Conservation (phyloP, 2,888 invertebrate genomes). For the Tetheella fluctuosa region DNA sequence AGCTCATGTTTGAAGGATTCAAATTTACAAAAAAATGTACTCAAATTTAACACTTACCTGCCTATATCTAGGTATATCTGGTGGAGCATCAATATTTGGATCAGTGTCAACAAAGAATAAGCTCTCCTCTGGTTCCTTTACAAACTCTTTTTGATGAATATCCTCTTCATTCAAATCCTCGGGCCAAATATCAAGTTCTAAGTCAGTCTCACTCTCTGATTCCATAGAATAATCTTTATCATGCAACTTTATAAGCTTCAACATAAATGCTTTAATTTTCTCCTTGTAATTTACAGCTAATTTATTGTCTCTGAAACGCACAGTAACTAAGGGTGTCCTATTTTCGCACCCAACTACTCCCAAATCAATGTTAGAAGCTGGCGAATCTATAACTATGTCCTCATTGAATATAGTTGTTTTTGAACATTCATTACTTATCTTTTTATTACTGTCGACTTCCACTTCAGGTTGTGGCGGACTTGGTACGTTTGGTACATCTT, state of each 20-base stretch:
- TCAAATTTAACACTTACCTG: constrained; percentile 50
- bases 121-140: constrained; percentile 47
- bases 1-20: too few species aligned
- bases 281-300: constrained; percentile 73
- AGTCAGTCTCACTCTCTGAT: constrained; percentile 63
- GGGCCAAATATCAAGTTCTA: constrained; percentile 72
- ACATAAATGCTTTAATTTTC: constrained; percentile 75
- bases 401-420: constrained; percentile 63
- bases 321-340: constrained; percentile 68
- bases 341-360: constrained; percentile 71
- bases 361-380: constrained; percentile 60
- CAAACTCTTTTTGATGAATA: constrained; percentile 24
- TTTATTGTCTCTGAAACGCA: constrained; percentile 73
- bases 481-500: constrained; percentile 28
- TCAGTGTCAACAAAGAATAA: constrained; percentile 76
- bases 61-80: constrained; percentile 65
- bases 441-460: constrained; percentile 39
- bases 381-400: constrained; percentile 68
- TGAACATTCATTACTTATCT: constrained; percentile 34
- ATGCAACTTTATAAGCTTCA: constrained; percentile 67
- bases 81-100: constrained; percentile 48
- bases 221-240: constrained; percentile 44
- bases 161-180: constrained; percentile 59
- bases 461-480: constrained; percentile 27
- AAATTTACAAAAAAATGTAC: background rate